phyloP scores from a whole-genome alignment of 1,140 invertebrate species.

The Nixonia krombeini region DNA sequence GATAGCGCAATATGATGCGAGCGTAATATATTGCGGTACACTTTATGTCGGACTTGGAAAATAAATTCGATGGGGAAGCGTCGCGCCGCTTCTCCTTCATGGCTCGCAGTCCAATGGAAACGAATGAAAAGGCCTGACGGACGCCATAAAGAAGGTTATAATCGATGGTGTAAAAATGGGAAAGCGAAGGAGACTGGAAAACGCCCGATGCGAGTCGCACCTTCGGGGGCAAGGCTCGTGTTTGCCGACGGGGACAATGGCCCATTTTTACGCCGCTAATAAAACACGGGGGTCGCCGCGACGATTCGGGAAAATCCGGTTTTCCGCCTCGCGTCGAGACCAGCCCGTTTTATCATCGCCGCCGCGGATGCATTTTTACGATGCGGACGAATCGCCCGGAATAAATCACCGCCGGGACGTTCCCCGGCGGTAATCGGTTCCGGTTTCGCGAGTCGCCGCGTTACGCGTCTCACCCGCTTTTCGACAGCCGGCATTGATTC shows the following conservation, averaged over 20 bases:
- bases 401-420: background rate
- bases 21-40: conserved; percentile 51
- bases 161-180: conserved; percentile 35
- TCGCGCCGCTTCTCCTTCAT: conserved; percentile 30
- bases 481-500: conserved; percentile 3
- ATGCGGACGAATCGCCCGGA: too few relatives aligned
- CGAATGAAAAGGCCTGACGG: conserved; percentile 39
- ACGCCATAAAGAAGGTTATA: conserved; percentile 43
- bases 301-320: too few relatives aligned
- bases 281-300: background rate
- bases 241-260: too few relatives aligned
- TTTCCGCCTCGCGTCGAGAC: too few relatives aligned
- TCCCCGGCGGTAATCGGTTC: background rate
- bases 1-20: conserved; percentile 58
- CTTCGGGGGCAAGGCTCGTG: too few relatives aligned
- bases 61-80: conserved; percentile 44
- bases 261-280: background rate
- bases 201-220: too few relatives aligned
- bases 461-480: background rate
- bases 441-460: background rate
- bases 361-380: too few relatives aligned
- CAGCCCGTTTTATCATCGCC: too few relatives aligned
- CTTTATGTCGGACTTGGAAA: conserved; percentile 49
- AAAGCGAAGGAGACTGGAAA: conserved; percentile 9
- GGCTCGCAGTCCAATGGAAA: conserved; percentile 31